Conservation (phyloP, 2,888 invertebrate genomes). For the Ceratothoa steindachneri region DNA sequence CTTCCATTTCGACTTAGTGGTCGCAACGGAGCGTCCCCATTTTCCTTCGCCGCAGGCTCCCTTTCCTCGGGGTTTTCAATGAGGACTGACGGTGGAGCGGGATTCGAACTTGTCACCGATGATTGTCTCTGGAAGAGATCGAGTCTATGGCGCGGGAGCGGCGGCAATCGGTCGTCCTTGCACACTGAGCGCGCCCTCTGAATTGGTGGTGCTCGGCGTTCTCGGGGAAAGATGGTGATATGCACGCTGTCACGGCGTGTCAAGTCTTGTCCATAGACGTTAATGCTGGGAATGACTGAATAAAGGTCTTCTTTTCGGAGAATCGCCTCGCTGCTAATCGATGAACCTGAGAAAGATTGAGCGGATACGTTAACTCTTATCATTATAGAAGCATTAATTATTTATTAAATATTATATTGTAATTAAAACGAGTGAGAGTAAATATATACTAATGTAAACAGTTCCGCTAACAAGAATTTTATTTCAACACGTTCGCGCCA, state of each 20-base stretch:
- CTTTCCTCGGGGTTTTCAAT: no score
- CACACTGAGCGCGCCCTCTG: background rate
- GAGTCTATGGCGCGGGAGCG: background rate
- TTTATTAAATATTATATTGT: no score
- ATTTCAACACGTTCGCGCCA: no score
- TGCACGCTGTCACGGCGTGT: background rate
- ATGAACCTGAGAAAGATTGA: background rate
- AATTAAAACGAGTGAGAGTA: no score
- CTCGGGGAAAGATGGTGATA: background rate
- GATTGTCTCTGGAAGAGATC: background rate
- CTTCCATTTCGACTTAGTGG: background rate
- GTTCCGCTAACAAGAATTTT: no score
- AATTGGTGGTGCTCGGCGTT: background rate
- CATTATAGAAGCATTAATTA: no score
- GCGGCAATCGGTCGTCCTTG: background rate
- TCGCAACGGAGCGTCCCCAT: background rate
- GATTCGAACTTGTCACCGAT: no score
- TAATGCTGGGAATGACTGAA: slow-evolving; percentile 41
- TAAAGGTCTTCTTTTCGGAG: slow-evolving; percentile 19
- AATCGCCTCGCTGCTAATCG: background rate
- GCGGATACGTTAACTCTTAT: no score
- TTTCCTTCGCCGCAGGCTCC: background rate
- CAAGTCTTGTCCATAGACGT: slow-evolving; percentile 28
- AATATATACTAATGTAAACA: no score
- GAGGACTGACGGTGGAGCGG: no score